Percentiles rank a stretch among this genome's conserved stretches.
These are phyloP conservation scores for Adelognathus sp. DNA, from an alignment of 2,888 invertebrate species.

Conservation along the genomic window DNA sequence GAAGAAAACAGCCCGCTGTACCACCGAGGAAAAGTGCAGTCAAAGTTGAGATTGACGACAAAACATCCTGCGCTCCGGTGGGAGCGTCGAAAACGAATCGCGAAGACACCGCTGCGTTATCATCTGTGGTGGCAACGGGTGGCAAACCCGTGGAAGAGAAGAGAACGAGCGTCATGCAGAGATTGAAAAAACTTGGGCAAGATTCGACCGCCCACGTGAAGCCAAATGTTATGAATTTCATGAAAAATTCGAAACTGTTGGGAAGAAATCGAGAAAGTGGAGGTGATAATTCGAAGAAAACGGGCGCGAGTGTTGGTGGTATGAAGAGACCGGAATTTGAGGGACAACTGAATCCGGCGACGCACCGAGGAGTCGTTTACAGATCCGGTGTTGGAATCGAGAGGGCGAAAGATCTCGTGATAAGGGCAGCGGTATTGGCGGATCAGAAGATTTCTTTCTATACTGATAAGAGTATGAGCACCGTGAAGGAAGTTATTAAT, in stretches of 20 bases:
- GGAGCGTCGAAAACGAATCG: background rate
- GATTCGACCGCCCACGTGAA: constrained; percentile 70
- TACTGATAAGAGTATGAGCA: constrained; percentile 87
- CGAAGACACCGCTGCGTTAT: background rate
- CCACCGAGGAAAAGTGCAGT: constrained; percentile 68
- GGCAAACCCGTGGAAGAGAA: constrained; percentile 64
- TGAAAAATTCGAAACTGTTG: constrained; percentile 72
- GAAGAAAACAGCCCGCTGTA: constrained; percentile 77
- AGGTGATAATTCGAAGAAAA: constrained; percentile 59
- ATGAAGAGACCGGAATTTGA: constrained; percentile 83
- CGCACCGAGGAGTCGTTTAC: constrained; percentile 85
- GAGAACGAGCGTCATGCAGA: constrained; percentile 72
- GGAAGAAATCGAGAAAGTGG: constrained; percentile 63
- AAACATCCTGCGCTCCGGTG: constrained; percentile 45
- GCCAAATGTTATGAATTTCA: constrained; percentile 75
- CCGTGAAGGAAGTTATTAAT: constrained; percentile 87
- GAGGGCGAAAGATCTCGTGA: constrained; percentile 88
- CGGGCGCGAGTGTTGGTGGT: constrained; percentile 57
- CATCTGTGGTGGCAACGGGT: too few species aligned
- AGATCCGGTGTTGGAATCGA: constrained; percentile 77
- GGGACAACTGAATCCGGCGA: constrained; percentile 80
- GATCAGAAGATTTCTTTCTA: constrained; percentile 89
- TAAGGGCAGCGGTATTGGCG: constrained; percentile 83
- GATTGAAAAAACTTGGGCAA: constrained; percentile 71
- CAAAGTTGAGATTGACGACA: constrained; percentile 59